These are phyloP conservation scores for Chironomus tentans DNA, from an alignment of 2,888 invertebrate species.

Conservation along the genomic window DNA sequence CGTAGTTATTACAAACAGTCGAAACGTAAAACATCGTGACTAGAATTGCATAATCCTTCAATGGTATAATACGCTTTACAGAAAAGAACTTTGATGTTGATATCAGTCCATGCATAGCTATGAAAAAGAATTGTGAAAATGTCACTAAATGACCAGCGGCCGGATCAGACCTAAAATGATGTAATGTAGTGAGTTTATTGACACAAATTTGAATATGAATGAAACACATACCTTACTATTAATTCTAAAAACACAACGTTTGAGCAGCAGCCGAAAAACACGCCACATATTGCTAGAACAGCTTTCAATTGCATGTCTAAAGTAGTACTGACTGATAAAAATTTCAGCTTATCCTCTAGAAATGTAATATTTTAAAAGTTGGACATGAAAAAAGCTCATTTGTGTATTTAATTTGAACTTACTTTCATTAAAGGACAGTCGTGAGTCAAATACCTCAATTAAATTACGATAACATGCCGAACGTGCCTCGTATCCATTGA, in stretches of 20 bases:
- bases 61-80: conserved; percentile 58
- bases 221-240: conserved; percentile 50
- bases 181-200: neutral
- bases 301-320: conserved; percentile 49
- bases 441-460: too few species aligned
- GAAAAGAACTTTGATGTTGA: conserved; percentile 77
- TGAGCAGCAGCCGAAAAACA: conserved; percentile 79
- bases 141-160: conserved; percentile 91
- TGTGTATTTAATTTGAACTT: too few species aligned
- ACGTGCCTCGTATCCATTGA: too few species aligned
- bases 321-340: neutral
- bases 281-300: conserved; percentile 56
- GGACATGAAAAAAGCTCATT: too few species aligned
- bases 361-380: neutral
- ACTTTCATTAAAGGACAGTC: too few species aligned
- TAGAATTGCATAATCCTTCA: conserved; percentile 71
- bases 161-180: conserved; percentile 64
- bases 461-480: too few species aligned
- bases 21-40: conserved; percentile 86
- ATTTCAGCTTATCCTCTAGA: neutral
- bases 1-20: conserved; percentile 92
- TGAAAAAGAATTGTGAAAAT: conserved; percentile 86
- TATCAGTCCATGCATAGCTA: conserved; percentile 83
- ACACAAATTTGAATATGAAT: neutral
- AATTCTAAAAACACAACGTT: conserved; percentile 86